Conservation (phyloP, 2,113 vertebrate genomes). For the Neomonachus schauinslandi region DNA sequence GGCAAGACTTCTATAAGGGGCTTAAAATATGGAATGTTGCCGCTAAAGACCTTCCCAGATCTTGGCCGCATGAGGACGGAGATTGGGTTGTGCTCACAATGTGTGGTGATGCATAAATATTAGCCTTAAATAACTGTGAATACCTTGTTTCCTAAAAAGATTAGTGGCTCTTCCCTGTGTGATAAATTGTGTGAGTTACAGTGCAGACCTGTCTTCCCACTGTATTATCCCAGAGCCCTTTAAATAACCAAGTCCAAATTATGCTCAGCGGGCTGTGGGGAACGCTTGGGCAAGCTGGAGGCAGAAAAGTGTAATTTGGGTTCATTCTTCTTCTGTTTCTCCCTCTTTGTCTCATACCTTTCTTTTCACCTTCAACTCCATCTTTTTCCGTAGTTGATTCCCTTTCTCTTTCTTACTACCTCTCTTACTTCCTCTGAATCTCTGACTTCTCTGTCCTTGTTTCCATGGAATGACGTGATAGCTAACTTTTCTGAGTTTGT, state of each 20-base stretch:
- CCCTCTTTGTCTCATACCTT: background rate
- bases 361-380: background rate
- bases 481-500: background rate
- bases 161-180: constrained; percentile 87
- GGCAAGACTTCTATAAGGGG: constrained; percentile 64
- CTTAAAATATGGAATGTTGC: constrained; percentile 80
- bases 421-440: background rate
- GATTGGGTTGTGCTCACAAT: constrained; percentile 78
- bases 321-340: constrained; percentile 45
- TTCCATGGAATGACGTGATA: background rate
- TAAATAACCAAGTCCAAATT: constrained; percentile 87
- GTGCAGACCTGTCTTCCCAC: constrained; percentile 83
- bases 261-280: constrained; percentile 82
- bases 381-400: background rate
- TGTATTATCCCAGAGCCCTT: constrained; percentile 84
- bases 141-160: constrained; percentile 89
- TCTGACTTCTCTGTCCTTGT: background rate
- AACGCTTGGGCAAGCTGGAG: constrained; percentile 80
- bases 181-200: constrained; percentile 89
- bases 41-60: constrained; percentile 79
- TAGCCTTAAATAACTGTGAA: constrained; percentile 90
- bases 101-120: constrained; percentile 89
- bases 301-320: constrained; percentile 71
- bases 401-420: background rate
- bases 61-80: constrained; percentile 44